Base-by-base conservation (phyloP, 1,140 invertebrate species). In the Hylaeus volcanicus region DNA sequence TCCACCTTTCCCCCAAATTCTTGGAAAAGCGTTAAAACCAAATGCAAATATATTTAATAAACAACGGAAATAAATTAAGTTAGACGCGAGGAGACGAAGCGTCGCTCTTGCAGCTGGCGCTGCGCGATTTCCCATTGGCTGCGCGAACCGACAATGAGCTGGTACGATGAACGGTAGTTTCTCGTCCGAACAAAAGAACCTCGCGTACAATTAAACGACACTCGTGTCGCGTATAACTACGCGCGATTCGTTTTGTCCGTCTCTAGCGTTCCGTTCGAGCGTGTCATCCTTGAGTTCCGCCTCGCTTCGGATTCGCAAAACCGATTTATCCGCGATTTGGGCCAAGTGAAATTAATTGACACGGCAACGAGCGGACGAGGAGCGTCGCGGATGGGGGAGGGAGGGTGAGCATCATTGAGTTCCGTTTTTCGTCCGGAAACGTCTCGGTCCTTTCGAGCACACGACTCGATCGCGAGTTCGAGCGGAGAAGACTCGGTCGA, bases 331-430 rank as follows among this genome's bases (percentile, higher is more conserved):
- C 3, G n/a, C 26, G 66, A 85, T 80, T 72, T 55, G 48, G 53
- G n/a, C 39, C 45, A 9, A 61, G 37, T 12, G 48, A 14, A 76
- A 85, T 70, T 84, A 85, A 85, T 85, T 80, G 82, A 12, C 75
- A 5, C 56, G 14, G 58, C 51, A 53, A 65, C 48, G 66, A 60
- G 70, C 15, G 14, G 70, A 37, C 3, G 48, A 3, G 26, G 60
- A 37, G 14, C 26, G 26, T 26, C 26, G 26, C 26, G 26, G 26
- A 26, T 26, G 26, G 26, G 26, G 26, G 5, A 37, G 5, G 5
- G 5, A 6, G 58, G 26, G 37, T 12, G 37, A 26, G 11, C 3
- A n/a, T 65, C 48, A 66, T 66, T 75, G 39, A 66, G 73, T 55
- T 12, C 14, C 51, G 61, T 45, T 68, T 58, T 15, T 76, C 63